Conservation (phyloP, 2,888 invertebrate genomes). For the Saturnia pavonia region DNA sequence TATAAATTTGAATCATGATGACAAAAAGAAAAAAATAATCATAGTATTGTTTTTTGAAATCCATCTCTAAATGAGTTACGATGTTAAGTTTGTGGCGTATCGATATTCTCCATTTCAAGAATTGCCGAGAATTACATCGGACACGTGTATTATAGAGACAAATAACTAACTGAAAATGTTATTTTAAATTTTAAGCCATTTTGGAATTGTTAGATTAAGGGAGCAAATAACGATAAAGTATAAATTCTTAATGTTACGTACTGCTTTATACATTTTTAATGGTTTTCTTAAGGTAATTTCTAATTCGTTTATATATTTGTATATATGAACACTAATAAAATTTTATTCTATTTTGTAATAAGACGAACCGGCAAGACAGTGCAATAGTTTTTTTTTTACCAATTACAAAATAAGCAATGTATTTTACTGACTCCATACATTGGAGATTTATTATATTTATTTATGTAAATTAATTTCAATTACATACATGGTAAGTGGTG, state of each 20-base stretch:
- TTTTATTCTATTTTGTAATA: background rate
- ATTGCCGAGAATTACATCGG: background rate
- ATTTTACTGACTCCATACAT: background rate
- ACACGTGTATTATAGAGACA: background rate
- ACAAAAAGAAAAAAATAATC: no score
- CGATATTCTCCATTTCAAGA: background rate
- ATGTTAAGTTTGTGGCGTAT: background rate
- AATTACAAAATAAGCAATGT: background rate
- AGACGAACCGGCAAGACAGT: background rate
- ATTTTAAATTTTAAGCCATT: background rate
- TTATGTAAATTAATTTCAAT: background rate
- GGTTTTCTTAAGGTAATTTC: background rate
- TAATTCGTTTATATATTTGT: background rate
- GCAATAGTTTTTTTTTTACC: slow-evolving; percentile 1
- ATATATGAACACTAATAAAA: background rate
- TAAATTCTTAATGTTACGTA: background rate
- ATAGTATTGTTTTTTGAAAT: no score
- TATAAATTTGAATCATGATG: no score
- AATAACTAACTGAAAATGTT: background rate
- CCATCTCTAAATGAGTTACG: no score
- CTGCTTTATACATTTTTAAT: background rate
- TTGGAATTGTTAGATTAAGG: slow-evolving; percentile 3
- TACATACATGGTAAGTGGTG: background rate
- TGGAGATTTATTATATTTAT: background rate
- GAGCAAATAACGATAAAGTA: background rate